phyloP scores from a whole-genome alignment of 1,140 invertebrate genomes.

The Matsumurasca onukii region DNA sequence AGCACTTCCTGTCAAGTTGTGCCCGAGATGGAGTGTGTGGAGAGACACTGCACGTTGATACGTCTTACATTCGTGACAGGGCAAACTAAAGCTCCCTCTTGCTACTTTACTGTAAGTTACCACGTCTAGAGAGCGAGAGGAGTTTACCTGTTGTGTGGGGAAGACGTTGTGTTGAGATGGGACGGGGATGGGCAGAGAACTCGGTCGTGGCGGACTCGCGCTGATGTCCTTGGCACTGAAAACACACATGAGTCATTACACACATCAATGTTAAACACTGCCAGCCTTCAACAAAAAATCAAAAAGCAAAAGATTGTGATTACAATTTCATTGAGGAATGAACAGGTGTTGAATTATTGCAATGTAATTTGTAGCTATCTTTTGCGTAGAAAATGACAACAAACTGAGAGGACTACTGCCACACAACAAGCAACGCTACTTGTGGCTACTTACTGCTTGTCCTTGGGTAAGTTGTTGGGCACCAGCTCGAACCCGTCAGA shows the following conservation, averaged over 20 bases:
- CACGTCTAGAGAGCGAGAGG: too few species aligned
- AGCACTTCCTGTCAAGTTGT: too few species aligned
- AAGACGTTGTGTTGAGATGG: conserved; percentile 63
- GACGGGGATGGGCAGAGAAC: conserved; percentile 73
- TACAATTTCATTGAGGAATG: not conserved
- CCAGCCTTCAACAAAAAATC: not conserved
- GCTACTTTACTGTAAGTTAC: too few species aligned
- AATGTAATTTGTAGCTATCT: too few species aligned
- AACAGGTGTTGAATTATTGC: too few species aligned
- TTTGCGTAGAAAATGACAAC: too few species aligned
- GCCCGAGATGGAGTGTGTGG: too few species aligned
- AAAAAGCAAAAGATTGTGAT: not conserved
- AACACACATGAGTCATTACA: not conserved
- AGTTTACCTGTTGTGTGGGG: conserved; percentile 24
- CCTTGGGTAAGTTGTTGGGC: conserved; percentile 65
- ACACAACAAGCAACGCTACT: conserved; percentile 1
- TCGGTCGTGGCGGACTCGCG: conserved; percentile 65
- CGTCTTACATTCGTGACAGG: too few species aligned
- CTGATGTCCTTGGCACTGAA: conserved; percentile 29
- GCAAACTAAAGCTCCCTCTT: too few species aligned
- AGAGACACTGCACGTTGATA: too few species aligned
- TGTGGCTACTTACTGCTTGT: conserved; percentile 40
- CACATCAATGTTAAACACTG: not conserved
- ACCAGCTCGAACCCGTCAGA: conserved; percentile 86
- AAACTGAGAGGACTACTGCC: too few species aligned